Evolutionary conservation across 2,113 vertebrate species (phyloP).

Genomic region (Strix uralensis): DNA sequence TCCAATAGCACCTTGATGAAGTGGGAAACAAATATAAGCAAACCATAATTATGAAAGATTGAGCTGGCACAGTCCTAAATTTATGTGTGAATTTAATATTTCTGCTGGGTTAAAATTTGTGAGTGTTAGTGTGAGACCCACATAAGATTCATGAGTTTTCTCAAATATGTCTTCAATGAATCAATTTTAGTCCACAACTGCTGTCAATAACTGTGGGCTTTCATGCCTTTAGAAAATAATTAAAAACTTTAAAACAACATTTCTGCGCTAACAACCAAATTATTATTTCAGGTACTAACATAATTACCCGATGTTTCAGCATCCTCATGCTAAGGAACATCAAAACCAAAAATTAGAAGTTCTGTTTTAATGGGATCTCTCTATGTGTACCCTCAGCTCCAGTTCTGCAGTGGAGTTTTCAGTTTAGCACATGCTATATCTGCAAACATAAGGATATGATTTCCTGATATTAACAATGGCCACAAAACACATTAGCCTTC

Average conservation of each 20-base stretch:
- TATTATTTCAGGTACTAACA: neutral
- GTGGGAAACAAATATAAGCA: neutral
- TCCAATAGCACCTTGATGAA: neutral
- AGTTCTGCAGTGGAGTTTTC: neutral
- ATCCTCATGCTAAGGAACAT: neutral
- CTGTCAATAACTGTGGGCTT: neutral
- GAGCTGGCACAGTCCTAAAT: neutral
- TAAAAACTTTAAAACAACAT: neutral
- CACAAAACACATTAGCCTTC: neutral
- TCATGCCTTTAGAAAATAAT: neutral
- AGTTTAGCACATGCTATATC: neutral
- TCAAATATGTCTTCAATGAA: neutral
- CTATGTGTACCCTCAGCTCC: neutral
- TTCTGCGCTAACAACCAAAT: neutral
- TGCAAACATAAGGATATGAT: neutral
- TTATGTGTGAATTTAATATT: neutral
- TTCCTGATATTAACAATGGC: neutral
- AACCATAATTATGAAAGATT: neutral
- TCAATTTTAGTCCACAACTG: neutral
- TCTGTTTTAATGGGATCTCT: neutral
- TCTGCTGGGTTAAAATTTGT: neutral
- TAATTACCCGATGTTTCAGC: neutral
- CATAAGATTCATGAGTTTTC: neutral
- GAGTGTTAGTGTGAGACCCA: neutral
- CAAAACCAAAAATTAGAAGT: neutral